Base-by-base conservation (phyloP, 2,797 vertebrate genomes). In the Pangasius djambal region DNA sequence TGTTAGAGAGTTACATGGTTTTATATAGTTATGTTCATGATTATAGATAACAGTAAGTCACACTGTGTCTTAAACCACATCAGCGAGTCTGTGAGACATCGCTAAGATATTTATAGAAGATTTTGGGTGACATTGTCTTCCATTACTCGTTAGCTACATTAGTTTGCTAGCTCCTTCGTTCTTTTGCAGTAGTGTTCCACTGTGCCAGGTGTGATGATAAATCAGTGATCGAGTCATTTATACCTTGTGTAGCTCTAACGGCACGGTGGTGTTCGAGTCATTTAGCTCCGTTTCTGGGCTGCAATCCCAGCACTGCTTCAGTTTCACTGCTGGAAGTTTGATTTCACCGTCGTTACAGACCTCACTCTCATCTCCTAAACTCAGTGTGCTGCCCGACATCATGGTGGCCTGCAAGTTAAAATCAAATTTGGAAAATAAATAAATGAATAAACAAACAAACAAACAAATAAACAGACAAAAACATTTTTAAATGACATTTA, bases 201-300 rank as follows among this genome's bases (percentile, higher is more conserved):
- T 83, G 57, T 5, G 3, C 34, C 79, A 37, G 78, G 9, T 59
- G 18, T 22, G 52, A 81, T 6, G 55, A 81, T 25, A 81, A 37
- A 6, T 15, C n/a, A 5, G 9, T 10, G 57, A 65, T 44, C 1
- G 3, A 63, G 10, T 48, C 34, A 7, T 78, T 50, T 63, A 18
- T 92, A 99, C 98, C 97, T 99, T 99, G 91, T 98, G 98, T 91
- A 99, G 96, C 91, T 98, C 97, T 12, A 98, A 94, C 0, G 96
- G 93, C 0, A 94, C 94, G 0, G 97, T 95, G 59, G 94, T 95
- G 93, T 96, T 95, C 69, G 96, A 96, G 91, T 98, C 97, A 88
- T 97, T 97, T 40, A 97, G 94, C 48, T 96, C 96, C 1, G 95
- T 92, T 0, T 94, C 92, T 82, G 92, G 91, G 83, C 87, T 95